Evolutionary conservation across 2,888 invertebrate species (phyloP).

Genomic region (Liopterus haemorrhoidalis): DNA sequence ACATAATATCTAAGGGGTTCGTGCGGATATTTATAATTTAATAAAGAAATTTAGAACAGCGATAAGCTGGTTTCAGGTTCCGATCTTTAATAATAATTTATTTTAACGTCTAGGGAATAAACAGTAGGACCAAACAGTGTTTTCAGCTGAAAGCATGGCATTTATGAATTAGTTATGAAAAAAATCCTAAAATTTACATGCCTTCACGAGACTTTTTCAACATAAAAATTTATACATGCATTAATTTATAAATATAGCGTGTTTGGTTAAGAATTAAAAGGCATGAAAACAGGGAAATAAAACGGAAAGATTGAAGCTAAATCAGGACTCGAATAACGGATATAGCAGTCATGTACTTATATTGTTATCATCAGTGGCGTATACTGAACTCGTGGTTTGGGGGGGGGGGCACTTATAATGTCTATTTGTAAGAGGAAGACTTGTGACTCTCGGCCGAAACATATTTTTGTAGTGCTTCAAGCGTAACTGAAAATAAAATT

Average conservation of each 20-base stretch:
- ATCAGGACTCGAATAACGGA: not conserved
- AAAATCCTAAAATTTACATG: constrained; percentile 19
- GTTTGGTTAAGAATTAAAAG: constrained; percentile 10
- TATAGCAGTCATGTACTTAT: not conserved
- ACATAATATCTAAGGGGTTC: no score
- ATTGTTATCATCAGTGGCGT: not conserved
- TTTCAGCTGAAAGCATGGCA: constrained; percentile 5
- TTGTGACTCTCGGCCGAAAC: no score
- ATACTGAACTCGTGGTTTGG: no score
- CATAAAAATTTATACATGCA: constrained; percentile 15
- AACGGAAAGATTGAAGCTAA: not conserved
- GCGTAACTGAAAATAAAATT: not conserved
- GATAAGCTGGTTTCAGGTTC: no score
- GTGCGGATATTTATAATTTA: no score
- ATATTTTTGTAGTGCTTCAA: not conserved
- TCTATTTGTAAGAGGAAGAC: no score
- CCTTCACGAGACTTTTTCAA: constrained; percentile 7
- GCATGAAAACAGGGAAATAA: not conserved
- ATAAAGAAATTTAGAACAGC: no score
- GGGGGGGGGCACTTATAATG: no score
- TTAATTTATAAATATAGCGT: constrained; percentile 20
- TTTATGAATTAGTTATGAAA: constrained; percentile 19
- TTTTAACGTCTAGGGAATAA: no score
- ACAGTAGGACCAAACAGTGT: no score
- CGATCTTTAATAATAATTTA: no score